phyloP scores from a whole-genome alignment of 1,140 invertebrate species.

The Geopemphigus sp. region DNA sequence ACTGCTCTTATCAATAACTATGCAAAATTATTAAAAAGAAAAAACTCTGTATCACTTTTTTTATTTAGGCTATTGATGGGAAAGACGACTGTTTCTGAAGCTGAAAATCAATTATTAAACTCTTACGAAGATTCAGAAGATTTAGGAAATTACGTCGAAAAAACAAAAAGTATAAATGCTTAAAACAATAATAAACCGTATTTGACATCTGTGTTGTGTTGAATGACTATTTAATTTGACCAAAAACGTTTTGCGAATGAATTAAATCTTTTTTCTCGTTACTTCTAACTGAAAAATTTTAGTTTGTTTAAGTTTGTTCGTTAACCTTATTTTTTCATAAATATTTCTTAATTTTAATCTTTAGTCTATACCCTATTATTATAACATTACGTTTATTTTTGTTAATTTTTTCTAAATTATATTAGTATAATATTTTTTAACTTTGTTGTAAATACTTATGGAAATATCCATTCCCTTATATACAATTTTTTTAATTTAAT shows the following conservation, averaged over 20 bases:
- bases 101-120: slow-evolving; percentile 39
- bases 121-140: slow-evolving; percentile 35
- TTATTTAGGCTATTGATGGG: slow-evolving; percentile 36
- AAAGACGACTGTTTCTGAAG: slow-evolving; percentile 38
- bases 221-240: neutral
- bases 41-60: neutral
- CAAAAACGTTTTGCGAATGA: neutral
- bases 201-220: neutral
- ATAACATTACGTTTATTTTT: slow-evolving; percentile 6
- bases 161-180: slow-evolving; percentile 38
- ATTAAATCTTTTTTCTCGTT: slow-evolving; percentile 1
- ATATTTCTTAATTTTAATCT: neutral
- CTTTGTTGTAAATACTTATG: neutral
- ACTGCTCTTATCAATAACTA: no score
- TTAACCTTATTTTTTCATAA: neutral
- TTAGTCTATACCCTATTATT: neutral
- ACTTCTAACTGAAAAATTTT: neutral
- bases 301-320: slow-evolving; percentile 6
- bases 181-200: slow-evolving; percentile 5
- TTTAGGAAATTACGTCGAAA: slow-evolving; percentile 24
- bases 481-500: neutral
- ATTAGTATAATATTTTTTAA: slow-evolving; percentile 3
- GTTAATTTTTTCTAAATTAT: neutral
- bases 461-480: neutral
- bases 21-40: neutral